Evolutionary conservation across 2,797 vertebrate species (phyloP).

Genomic region (Loriculus beryllinus): DNA sequence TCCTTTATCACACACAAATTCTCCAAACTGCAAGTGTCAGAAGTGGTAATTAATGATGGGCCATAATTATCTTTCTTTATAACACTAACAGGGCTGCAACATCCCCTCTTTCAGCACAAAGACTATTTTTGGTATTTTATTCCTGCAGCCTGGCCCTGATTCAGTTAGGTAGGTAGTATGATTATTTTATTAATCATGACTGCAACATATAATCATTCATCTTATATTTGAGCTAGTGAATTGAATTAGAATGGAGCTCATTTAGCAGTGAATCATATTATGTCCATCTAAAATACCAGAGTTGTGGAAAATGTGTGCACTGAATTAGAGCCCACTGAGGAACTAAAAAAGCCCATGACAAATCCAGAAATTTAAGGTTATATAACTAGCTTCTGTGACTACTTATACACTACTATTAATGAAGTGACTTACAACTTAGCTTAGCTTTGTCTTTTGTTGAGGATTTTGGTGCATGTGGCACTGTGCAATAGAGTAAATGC

Average conservation of each 20-base stretch:
- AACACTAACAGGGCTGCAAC: not conserved
- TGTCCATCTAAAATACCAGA: not conserved
- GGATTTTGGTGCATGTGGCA: not conserved
- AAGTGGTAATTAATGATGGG: not conserved
- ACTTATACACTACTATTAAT: not conserved
- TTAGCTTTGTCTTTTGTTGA: not conserved
- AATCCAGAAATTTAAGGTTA: not conserved
- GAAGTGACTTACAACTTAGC: not conserved
- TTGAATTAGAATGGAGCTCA: not conserved
- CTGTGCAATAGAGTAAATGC: not conserved
- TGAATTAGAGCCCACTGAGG: not conserved
- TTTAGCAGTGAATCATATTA: not conserved
- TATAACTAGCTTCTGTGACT: not conserved
- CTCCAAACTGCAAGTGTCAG: not conserved
- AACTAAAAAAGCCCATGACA: not conserved
- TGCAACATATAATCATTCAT: not conserved
- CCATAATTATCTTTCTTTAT: not conserved
- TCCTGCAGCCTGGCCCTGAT: not conserved
- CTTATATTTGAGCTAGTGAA: not conserved
- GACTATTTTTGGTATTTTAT: not conserved
- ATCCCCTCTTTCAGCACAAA: not conserved
- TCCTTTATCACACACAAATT: not conserved
- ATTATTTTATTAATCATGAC: not conserved
- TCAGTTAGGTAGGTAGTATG: not conserved
- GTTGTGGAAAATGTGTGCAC: not conserved